Percentiles rank a stretch among this genome's conserved stretches.
These are phyloP conservation scores for Cyanoramphus novaezelandiae DNA, from an alignment of 2,113 vertebrate species.

Conservation along the genomic window DNA sequence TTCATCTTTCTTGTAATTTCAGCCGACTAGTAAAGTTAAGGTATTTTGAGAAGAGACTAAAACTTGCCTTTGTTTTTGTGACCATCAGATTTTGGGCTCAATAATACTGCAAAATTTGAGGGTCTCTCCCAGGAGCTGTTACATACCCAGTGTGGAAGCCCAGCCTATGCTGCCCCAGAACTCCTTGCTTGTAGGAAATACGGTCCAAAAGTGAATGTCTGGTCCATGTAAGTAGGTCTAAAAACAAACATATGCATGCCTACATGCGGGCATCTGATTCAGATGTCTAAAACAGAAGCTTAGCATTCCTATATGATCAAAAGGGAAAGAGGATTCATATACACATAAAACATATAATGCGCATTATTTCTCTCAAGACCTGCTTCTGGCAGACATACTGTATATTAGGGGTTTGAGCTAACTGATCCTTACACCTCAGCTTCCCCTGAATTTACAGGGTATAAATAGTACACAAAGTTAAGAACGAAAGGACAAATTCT, in stretches of 20 bases:
- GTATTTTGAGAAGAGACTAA: background rate
- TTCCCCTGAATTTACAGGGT: background rate
- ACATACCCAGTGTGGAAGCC: slow-evolving; percentile 83
- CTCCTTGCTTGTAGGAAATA: slow-evolving; percentile 87
- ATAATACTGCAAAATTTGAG: slow-evolving; percentile 80
- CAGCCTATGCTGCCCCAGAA: slow-evolving; percentile 84
- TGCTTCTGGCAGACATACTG: background rate
- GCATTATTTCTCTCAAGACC: background rate
- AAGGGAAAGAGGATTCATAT: background rate
- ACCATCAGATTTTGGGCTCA: slow-evolving; percentile 84
- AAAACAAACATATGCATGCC: background rate
- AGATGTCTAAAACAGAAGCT: background rate
- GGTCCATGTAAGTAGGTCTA: slow-evolving; percentile 82
- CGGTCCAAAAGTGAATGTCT: slow-evolving; percentile 85
- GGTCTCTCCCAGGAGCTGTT: slow-evolving; percentile 82
- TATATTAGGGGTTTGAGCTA: background rate
- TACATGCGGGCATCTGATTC: background rate
- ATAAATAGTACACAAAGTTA: background rate
- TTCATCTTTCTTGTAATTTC: background rate
- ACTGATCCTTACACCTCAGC: background rate
- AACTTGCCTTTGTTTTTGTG: slow-evolving; percentile 2
- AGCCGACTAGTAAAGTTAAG: background rate
- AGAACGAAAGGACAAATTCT: background rate
- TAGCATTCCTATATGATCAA: background rate
- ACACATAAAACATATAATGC: background rate